A percentile compares a stretch with the other conserved stretches of the same genome.
phyloP scores from a whole-genome alignment of 2,888 invertebrate species.

The Ceraclea dissimilis region DNA sequence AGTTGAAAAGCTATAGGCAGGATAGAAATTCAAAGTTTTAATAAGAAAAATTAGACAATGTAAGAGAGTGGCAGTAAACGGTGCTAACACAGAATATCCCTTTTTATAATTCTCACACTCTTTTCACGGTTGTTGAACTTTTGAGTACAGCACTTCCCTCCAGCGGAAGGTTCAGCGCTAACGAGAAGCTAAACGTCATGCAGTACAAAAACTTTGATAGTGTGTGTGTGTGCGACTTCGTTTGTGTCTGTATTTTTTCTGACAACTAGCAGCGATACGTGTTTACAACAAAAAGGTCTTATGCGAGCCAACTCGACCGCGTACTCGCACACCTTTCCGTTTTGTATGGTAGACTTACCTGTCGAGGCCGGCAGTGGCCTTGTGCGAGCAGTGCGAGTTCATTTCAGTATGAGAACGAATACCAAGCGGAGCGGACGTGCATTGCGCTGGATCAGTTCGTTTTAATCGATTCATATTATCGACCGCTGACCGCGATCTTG shows the following conservation, averaged over 20 bases:
- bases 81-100: neutral
- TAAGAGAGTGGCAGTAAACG: neutral
- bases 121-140: slow-evolving; percentile 4
- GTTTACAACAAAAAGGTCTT: slow-evolving; percentile 25
- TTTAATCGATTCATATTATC: slow-evolving; percentile 26
- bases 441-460: slow-evolving; percentile 33
- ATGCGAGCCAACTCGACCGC: slow-evolving; percentile 26
- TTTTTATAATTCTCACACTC: slow-evolving; percentile 1
- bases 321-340: slow-evolving; percentile 27
- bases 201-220: slow-evolving; percentile 46
- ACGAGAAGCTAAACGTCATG: slow-evolving; percentile 29
- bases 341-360: slow-evolving; percentile 42
- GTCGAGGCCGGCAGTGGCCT: slow-evolving; percentile 53
- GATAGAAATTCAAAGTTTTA: neutral
- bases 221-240: slow-evolving; percentile 40
- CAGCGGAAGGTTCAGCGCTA: slow-evolving; percentile 22
- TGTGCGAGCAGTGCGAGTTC: slow-evolving; percentile 50
- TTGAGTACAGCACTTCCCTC: slow-evolving; percentile 9
- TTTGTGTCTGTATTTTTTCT: slow-evolving; percentile 39
- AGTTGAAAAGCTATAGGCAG: neutral
- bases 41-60: neutral
- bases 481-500: slow-evolving; percentile 18
- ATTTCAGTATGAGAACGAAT: slow-evolving; percentile 48
- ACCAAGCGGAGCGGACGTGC: slow-evolving; percentile 34
- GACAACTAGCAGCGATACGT: slow-evolving; percentile 37